phyloP scores from a whole-genome alignment of 2,888 invertebrate genomes.

The Tanytarsus gracilentus region DNA sequence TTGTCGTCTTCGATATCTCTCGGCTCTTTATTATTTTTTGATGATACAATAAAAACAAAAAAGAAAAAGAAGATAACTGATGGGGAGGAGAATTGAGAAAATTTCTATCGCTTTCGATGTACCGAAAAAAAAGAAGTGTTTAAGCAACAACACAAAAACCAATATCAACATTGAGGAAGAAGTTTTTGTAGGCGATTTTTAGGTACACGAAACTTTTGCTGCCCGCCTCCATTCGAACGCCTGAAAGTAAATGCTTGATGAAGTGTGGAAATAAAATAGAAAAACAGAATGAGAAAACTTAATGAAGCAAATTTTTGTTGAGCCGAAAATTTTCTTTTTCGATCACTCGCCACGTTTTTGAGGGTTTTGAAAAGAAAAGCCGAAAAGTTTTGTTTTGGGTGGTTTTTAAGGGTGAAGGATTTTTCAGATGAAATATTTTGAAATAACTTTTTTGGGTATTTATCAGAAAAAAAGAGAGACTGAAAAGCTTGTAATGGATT shows the following conservation, averaged over 20 bases:
- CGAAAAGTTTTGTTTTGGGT: no score
- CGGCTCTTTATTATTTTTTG: constrained; percentile 21
- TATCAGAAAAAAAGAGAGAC: no score
- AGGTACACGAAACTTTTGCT: no score
- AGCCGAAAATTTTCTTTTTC: constrained; percentile 19
- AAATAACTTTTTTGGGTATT: no score
- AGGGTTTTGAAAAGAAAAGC: neutral
- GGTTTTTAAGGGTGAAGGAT: no score
- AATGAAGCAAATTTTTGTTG: constrained; percentile 27
- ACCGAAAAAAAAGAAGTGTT: no score
- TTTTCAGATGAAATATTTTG: no score
- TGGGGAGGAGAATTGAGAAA: neutral
- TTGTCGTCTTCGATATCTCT: neutral
- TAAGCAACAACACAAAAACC: no score
- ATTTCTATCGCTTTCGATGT: no score
- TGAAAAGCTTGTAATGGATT: no score
- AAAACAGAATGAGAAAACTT: constrained; percentile 22
- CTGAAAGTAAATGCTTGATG: constrained; percentile 19
- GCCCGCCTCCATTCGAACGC: neutral
- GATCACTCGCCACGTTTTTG: neutral
- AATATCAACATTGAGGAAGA: no score
- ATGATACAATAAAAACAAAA: constrained; percentile 24
- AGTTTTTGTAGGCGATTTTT: no score
- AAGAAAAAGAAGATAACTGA: neutral
- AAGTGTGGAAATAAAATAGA: constrained; percentile 26